Evolutionary conservation across 2,797 vertebrate species (phyloP).

Genomic region (Sebastes trivittatus): DNA sequence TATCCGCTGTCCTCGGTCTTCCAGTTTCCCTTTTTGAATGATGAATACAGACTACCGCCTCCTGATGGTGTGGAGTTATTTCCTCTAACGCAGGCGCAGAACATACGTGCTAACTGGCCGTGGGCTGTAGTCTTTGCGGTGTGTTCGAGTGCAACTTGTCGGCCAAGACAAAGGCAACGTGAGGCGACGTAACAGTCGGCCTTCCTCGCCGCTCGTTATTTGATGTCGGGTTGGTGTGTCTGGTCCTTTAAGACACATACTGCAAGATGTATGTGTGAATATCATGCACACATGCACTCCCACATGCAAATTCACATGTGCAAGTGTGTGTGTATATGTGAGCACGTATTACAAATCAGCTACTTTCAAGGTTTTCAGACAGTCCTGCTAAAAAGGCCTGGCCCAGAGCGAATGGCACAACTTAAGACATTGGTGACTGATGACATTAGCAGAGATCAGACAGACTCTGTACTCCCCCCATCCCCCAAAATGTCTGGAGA

Average conservation of each 20-base stretch:
- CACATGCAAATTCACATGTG: background rate
- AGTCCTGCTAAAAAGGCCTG: conserved; percentile 7
- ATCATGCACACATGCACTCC: background rate
- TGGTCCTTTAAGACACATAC: background rate
- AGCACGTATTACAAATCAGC: conserved; percentile 11
- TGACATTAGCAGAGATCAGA: conserved; percentile 74
- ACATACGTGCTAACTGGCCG: no score
- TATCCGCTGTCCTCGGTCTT: no score
- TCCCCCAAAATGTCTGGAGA: conserved; percentile 47
- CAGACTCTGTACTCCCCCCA: conserved; percentile 24
- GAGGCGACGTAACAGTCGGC: no score
- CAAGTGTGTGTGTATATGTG: background rate
- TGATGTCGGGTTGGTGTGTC: no score
- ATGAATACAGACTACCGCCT: no score
- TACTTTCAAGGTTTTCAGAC: conserved; percentile 21
- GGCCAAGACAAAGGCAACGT: no score
- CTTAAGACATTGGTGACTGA: conserved; percentile 64
- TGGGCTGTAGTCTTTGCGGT: no score
- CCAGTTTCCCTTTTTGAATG: no score
- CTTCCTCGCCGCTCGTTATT: no score
- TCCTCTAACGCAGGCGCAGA: no score
- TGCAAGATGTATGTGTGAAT: background rate
- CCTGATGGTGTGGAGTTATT: no score
- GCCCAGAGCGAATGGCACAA: conserved; percentile 20
- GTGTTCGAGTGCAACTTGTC: no score